These are phyloP conservation scores for Cricetomys ansorgei DNA, from an alignment of 2,113 vertebrate genomes.

Conservation along the genomic window DNA sequence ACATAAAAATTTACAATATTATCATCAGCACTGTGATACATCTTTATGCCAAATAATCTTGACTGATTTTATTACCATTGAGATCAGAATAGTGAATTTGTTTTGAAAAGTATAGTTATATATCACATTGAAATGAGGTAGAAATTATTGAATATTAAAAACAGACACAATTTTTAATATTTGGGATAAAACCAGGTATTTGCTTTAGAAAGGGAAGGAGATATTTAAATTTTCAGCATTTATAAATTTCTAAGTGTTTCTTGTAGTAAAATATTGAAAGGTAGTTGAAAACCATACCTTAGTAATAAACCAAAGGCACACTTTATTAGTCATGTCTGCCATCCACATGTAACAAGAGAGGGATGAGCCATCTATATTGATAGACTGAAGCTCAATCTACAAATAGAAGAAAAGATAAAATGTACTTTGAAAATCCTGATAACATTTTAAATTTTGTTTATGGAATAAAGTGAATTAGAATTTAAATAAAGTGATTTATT, in stretches of 20 bases:
- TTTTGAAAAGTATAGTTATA: not conserved
- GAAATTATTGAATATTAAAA: not conserved
- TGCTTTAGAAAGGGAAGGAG: not conserved
- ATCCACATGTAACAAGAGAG: not conserved
- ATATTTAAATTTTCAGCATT: not conserved
- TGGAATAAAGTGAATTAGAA: not conserved
- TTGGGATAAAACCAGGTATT: not conserved
- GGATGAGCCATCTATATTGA: not conserved
- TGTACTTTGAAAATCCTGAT: not conserved
- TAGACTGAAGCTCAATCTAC: too few relatives aligned
- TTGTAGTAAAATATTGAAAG: not conserved
- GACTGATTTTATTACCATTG: accelerated
- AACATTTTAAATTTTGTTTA: not conserved
- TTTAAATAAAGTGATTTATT: not conserved
- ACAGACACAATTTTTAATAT: not conserved
- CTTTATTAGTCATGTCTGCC: not conserved
- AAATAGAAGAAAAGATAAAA: not conserved
- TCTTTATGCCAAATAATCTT: not conserved
- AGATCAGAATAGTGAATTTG: not conserved
- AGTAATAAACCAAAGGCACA: not conserved
- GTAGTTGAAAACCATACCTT: not conserved
- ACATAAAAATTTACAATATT: not conserved
- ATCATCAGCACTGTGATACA: accelerated
- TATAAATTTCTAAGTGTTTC: not conserved
- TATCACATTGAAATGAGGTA: accelerated